Evolutionary conservation across 2,797 vertebrate genomes (phyloP).

Genomic region (Thalassophryne amazonica): DNA sequence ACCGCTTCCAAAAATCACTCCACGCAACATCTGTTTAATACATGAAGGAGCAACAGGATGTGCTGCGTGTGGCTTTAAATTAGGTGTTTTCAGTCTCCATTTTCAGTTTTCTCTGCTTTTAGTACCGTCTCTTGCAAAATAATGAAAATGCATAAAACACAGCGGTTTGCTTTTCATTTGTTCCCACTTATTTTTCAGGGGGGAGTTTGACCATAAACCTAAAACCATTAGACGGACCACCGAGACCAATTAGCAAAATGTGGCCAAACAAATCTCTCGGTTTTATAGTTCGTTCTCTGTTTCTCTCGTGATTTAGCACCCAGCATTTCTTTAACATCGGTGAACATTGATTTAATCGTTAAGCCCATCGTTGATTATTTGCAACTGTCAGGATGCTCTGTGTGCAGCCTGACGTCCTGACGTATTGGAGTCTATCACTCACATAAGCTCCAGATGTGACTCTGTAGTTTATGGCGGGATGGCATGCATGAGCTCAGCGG

Average conservation of each 20-base stretch:
- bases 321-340: constrained; percentile 12
- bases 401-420: constrained; percentile 6
- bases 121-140: constrained; percentile 27
- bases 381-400: constrained; percentile 20
- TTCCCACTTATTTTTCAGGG: constrained; percentile 41
- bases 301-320: background rate
- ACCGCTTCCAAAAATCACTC: constrained; percentile 24
- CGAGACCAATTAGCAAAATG: constrained; percentile 61
- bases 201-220: constrained; percentile 46
- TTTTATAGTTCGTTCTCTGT: constrained; percentile 35
- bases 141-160: constrained; percentile 44
- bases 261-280: constrained; percentile 46
- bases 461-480: constrained; percentile 11
- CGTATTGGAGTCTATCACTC: constrained; percentile 38
- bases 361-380: constrained; percentile 13
- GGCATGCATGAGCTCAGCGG: constrained; percentile 12
- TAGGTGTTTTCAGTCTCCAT: constrained; percentile 43
- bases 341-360: constrained; percentile 31
- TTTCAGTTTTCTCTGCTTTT: constrained; percentile 20
- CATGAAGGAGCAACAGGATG: constrained; percentile 29
- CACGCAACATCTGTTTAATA: constrained; percentile 43
- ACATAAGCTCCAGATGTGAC: constrained; percentile 54
- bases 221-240: constrained; percentile 63
- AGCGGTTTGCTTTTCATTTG: constrained; percentile 10
- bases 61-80: constrained; percentile 30